phyloP scores from a whole-genome alignment of 2,797 vertebrate genomes.

The Myiotriccus ornatus region DNA sequence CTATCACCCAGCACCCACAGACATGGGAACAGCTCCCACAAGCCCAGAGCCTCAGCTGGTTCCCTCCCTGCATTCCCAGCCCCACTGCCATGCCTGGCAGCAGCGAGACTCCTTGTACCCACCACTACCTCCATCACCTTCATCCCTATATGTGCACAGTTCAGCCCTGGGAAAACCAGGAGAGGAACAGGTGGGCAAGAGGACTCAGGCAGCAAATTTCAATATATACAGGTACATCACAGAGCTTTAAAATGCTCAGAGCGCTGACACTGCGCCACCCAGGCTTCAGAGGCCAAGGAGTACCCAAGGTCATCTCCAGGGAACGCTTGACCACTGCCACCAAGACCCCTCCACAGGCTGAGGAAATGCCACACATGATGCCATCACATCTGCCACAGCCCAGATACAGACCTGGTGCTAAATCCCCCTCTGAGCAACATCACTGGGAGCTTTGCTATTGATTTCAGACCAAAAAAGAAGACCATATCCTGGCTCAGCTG shows the following conservation, averaged over 20 bases:
- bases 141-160: accelerated
- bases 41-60: background rate
- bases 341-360: background rate
- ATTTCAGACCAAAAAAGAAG: background rate
- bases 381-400: background rate
- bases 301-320: background rate
- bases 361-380: accelerated
- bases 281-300: background rate
- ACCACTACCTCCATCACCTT: background rate
- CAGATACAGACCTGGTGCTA: background rate
- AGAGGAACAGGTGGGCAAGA: background rate
- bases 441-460: background rate
- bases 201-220: background rate
- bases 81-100: background rate
- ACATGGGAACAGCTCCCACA: background rate
- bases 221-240: accelerated
- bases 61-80: background rate
- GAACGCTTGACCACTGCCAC: background rate
- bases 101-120: background rate
- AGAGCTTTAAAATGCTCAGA: background rate
- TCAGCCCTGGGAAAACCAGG: background rate
- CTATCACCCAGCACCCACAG: background rate
- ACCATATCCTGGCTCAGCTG: background rate
- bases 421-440: background rate
- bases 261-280: accelerated